These are phyloP conservation scores for Varanus komodoensis DNA, from an alignment of 2,113 vertebrate genomes.

Conservation along the genomic window DNA sequence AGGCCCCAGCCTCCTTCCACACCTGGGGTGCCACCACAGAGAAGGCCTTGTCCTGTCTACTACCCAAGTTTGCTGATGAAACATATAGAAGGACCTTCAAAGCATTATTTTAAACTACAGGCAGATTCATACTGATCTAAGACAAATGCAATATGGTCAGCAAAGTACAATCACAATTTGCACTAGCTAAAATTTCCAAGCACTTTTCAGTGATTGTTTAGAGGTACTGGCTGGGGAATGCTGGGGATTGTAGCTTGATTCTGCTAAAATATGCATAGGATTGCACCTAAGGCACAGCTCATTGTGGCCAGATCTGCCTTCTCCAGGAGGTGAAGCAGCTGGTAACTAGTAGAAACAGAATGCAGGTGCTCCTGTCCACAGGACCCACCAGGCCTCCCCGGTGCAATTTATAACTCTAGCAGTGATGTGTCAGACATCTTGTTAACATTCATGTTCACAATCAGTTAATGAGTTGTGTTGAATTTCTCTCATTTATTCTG, in stretches of 20 bases:
- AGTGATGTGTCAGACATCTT: not conserved
- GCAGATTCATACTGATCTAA: not conserved
- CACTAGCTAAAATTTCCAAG: not conserved
- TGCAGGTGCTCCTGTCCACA: not conserved
- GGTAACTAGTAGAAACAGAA: too few relatives aligned
- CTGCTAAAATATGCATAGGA: too few relatives aligned
- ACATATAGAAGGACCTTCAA: not conserved
- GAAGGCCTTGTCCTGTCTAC: not conserved
- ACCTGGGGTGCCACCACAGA: not conserved
- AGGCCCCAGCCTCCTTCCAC: not conserved
- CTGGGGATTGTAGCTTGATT: too few relatives aligned
- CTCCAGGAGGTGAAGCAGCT: not conserved
- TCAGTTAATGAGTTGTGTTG: not conserved
- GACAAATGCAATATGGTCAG: not conserved
- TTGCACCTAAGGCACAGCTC: too few relatives aligned
- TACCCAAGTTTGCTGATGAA: not conserved
- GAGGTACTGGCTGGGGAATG: too few relatives aligned
- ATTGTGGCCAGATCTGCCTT: not conserved
- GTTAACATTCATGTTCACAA: not conserved
- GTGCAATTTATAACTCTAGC: not conserved
- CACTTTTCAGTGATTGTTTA: not conserved
- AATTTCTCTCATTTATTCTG: too few relatives aligned
- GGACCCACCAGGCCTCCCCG: not conserved
- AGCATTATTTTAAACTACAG: not conserved
- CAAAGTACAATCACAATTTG: not conserved